Conservation (phyloP, 2,113 vertebrate genomes). For the Neoarius graeffei region DNA sequence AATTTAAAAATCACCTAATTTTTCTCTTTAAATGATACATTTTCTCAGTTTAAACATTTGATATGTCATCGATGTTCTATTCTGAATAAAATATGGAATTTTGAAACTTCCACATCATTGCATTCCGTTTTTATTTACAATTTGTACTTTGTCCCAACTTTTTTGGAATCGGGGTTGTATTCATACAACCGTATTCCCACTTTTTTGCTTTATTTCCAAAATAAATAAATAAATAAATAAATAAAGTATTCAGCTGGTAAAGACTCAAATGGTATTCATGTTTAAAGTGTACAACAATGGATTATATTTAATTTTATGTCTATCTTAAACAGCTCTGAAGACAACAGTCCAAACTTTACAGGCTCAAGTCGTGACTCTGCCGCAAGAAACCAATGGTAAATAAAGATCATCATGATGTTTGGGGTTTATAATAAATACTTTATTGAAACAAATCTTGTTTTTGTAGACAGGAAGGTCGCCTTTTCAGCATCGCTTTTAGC, state of each 20-base stretch:
- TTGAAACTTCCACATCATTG: too few species aligned
- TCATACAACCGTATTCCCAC: too few species aligned
- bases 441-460: neutral
- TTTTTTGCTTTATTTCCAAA: too few species aligned
- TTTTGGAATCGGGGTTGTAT: too few species aligned
- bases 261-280: neutral
- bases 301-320: neutral
- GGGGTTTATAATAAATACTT: neutral
- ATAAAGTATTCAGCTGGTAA: neutral
- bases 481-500: conserved; percentile 45
- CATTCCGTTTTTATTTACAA: too few species aligned
- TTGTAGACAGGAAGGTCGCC: conserved; percentile 37
- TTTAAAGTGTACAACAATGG: too few species aligned
- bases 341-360: neutral
- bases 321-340: conserved; percentile 17
- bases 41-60: too few species aligned
- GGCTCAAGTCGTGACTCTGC: neutral
- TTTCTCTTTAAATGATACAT: too few species aligned
- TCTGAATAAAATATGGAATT: too few species aligned
- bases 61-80: too few species aligned
- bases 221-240: neutral
- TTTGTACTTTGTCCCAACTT: too few species aligned
- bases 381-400: neutral
- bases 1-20: too few species aligned
- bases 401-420: neutral